phyloP scores from a whole-genome alignment of 2,113 vertebrate species.

The Brienomyrus longianalis region DNA sequence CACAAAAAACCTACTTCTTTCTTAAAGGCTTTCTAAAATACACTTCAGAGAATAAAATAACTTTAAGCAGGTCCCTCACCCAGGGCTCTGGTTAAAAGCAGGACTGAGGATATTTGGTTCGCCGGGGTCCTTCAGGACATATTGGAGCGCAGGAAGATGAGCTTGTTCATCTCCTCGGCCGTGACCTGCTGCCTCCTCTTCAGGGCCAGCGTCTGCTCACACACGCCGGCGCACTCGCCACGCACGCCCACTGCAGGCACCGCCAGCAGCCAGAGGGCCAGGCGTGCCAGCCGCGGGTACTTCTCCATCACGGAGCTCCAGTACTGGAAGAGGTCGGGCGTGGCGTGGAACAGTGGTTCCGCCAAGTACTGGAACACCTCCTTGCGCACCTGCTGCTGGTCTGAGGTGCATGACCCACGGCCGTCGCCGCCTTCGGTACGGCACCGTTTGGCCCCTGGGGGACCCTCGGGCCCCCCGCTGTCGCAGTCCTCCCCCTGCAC shows the following conservation, averaged over 20 bases:
- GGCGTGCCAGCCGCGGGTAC: conserved; percentile 83
- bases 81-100: background rate
- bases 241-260: conserved; percentile 90
- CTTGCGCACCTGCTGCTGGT: conserved; percentile 76
- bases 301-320: conserved; percentile 91
- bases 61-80: background rate
- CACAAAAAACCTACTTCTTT: background rate
- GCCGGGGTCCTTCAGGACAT: conserved; percentile 72
- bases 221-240: conserved; percentile 83
- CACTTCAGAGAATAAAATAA: background rate
- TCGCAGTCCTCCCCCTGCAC: conserved; percentile 64
- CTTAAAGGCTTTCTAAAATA: background rate
- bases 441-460: conserved; percentile 69
- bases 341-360: conserved; percentile 62
- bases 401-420: conserved; percentile 49
- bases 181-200: conserved; percentile 87
- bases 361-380: conserved; percentile 73
- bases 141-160: conserved; percentile 97
- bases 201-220: conserved; percentile 88
- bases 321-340: conserved; percentile 92
- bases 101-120: background rate
- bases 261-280: conserved; percentile 93
- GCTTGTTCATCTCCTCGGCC: conserved; percentile 96
- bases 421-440: conserved; percentile 58
- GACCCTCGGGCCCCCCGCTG: conserved; percentile 76